Conservation (phyloP, 1,140 invertebrate species). For the Lasaia peninsularis region DNA sequence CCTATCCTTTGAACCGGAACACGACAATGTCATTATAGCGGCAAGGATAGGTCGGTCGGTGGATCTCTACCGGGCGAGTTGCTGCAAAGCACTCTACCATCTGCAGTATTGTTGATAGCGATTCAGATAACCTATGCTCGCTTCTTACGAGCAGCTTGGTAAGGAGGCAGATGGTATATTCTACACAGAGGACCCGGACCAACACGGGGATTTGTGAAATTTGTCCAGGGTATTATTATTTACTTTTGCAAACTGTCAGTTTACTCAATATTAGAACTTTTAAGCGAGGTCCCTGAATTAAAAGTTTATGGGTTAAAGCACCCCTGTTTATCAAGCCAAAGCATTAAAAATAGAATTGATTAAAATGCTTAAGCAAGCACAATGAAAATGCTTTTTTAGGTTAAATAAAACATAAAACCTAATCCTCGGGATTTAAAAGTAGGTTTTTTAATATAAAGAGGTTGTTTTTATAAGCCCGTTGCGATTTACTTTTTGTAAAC, state of each 20-base stretch:
- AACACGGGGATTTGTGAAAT: too few species aligned
- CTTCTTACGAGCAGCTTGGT: too few species aligned
- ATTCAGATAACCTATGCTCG: too few species aligned
- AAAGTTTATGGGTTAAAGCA: background rate
- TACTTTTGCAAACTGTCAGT: background rate
- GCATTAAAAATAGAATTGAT: conserved; percentile 29
- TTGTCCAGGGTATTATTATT: too few species aligned
- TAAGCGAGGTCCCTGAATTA: background rate
- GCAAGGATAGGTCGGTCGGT: too few species aligned
- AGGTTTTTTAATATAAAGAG: conserved; percentile 14
- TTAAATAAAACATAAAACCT: conserved; percentile 40
- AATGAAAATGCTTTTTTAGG: conserved; percentile 43
- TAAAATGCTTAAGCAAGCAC: conserved; percentile 25
- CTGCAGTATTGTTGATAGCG: too few species aligned
- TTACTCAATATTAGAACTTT: background rate
- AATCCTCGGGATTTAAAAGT: conserved; percentile 25
- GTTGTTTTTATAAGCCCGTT: conserved; percentile 10
- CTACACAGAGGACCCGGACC: too few species aligned
- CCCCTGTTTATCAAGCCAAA: conserved; percentile 12
- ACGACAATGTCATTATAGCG: too few species aligned
- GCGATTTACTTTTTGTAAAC: conserved; percentile 7
- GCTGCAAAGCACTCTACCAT: too few species aligned
- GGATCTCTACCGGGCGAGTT: too few species aligned
- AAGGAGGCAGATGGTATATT: too few species aligned
- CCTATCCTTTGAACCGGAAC: too few species aligned